Evolutionary conservation across 2,797 vertebrate genomes (phyloP).

Genomic region (Lepus oiostolus): DNA sequence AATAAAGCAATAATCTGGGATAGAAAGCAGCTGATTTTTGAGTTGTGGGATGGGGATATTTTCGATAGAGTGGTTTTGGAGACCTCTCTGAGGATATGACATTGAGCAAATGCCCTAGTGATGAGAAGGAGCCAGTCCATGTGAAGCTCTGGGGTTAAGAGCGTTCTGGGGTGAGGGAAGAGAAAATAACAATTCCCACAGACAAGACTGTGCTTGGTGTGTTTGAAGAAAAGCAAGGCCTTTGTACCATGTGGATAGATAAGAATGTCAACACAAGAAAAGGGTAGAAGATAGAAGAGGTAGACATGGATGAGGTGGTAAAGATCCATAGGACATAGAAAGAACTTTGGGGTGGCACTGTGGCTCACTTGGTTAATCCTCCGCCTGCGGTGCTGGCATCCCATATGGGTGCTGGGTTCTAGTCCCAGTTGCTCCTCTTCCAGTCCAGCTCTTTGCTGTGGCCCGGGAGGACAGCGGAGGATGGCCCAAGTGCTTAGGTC

Average conservation of each 20-base stretch:
- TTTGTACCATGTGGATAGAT: neutral
- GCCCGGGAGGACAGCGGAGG: too few relatives aligned
- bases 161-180: neutral
- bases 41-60: neutral
- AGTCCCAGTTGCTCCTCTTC: too few relatives aligned
- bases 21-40: neutral
- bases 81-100: neutral
- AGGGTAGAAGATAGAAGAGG: neutral
- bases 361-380: too few relatives aligned
- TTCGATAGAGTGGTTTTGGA: neutral
- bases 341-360: neutral
- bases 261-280: neutral
- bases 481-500: too few relatives aligned
- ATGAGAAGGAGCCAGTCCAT: neutral
- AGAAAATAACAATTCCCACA: neutral
- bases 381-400: too few relatives aligned
- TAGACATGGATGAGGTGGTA: neutral
- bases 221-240: slow-evolving; percentile 3
- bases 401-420: too few relatives aligned
- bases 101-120: neutral
- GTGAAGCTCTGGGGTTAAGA: neutral
- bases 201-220: neutral
- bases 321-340: neutral
- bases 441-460: too few relatives aligned
- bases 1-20: slow-evolving; percentile 10